Conservation (phyloP, 1,140 invertebrate species). For the Theocolax elegans region DNA sequence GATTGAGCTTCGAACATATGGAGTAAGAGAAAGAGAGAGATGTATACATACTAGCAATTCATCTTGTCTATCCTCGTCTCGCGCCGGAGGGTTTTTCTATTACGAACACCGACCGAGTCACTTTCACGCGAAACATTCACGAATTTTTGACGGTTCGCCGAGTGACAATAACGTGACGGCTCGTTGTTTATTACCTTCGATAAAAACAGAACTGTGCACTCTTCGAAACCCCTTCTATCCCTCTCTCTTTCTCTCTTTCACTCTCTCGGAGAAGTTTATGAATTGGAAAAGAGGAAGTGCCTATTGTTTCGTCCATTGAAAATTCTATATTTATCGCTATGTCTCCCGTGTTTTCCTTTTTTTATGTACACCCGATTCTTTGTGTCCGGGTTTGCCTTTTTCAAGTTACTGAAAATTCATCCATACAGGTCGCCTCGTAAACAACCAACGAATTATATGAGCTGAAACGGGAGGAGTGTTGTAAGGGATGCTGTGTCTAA, state of each 20-base stretch:
- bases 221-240: background rate
- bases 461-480: too few relatives aligned
- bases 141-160: constrained; percentile 29
- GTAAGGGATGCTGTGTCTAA: too few relatives aligned
- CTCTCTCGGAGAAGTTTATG: constrained; percentile 22
- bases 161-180: constrained; percentile 29
- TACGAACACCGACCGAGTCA: background rate
- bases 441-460: too few relatives aligned
- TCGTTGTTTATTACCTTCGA: constrained; percentile 30
- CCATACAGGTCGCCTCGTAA: too few relatives aligned
- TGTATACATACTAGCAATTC: too few relatives aligned
- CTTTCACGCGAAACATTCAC: background rate
- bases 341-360: background rate
- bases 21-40: too few relatives aligned
- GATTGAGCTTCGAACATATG: too few relatives aligned
- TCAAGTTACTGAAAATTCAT: too few relatives aligned
- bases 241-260: too few relatives aligned
- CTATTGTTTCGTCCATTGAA: constrained; percentile 22
- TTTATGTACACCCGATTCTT: constrained; percentile 3
- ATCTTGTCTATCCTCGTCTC: too few relatives aligned
- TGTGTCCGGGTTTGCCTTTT: background rate
- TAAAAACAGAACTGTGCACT: background rate
- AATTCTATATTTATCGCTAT: constrained; percentile 20
- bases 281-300: constrained; percentile 33
- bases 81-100: too few relatives aligned